These are phyloP conservation scores for Stenodera caucasica DNA, from an alignment of 2,888 invertebrate genomes.

Conservation along the genomic window DNA sequence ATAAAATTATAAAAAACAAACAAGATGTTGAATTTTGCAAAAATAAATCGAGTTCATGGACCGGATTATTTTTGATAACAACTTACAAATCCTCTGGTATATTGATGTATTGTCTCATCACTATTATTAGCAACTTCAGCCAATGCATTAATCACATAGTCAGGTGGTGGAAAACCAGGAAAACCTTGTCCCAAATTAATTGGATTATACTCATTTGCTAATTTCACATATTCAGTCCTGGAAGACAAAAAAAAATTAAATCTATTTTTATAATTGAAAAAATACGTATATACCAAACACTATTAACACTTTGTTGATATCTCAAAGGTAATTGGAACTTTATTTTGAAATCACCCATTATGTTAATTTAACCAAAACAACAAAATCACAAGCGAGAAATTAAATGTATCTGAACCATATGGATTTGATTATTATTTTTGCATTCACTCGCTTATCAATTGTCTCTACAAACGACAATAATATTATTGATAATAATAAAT, in stretches of 20 bases:
- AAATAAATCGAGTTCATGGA: too few species aligned
- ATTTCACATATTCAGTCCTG: slow-evolving; percentile 90
- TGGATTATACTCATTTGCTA: slow-evolving; percentile 83
- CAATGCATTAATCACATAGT: slow-evolving; percentile 77
- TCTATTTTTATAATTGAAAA: neutral
- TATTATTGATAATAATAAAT: too few species aligned
- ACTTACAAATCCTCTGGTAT: slow-evolving; percentile 93
- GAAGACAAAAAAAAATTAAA: too few species aligned
- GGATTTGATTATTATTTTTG: too few species aligned
- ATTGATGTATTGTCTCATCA: slow-evolving; percentile 84
- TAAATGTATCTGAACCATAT: too few species aligned
- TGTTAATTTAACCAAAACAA: too few species aligned
- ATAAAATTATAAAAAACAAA: neutral
- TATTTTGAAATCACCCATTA: neutral
- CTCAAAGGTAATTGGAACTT: neutral
- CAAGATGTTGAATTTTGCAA: too few species aligned
- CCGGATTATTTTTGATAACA: too few species aligned
- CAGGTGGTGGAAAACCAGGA: slow-evolving; percentile 88
- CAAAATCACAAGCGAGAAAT: too few species aligned
- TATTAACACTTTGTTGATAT: neutral
- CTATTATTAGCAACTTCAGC: slow-evolving; percentile 66
- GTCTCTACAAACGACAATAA: too few species aligned
- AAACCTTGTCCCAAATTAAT: slow-evolving; percentile 95
- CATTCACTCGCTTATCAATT: too few species aligned
- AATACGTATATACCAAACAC: neutral